Conservation (phyloP, 1,140 invertebrate genomes). For the Antheraea mylitta region DNA sequence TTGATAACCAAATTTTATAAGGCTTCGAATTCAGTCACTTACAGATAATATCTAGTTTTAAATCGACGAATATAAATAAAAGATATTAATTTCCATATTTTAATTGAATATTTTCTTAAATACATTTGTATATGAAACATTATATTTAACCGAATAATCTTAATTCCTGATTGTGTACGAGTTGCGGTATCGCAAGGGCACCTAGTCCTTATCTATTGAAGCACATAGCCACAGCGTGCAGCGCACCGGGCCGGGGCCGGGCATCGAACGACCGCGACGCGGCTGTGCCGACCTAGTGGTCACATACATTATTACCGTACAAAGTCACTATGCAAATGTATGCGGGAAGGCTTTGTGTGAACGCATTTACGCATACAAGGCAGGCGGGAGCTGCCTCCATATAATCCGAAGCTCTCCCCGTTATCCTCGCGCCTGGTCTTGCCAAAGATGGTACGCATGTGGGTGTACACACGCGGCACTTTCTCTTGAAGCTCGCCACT, state of each 20-base stretch:
- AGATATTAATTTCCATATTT: too few relatives aligned
- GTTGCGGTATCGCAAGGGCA: too few relatives aligned
- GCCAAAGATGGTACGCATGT: slow-evolving; percentile 72
- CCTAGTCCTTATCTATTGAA: background rate
- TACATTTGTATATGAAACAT: too few relatives aligned
- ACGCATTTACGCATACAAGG: slow-evolving; percentile 72
- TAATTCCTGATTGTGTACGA: too few relatives aligned
- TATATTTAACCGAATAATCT: too few relatives aligned
- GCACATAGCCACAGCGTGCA: slow-evolving; percentile 25
- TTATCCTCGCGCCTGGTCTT: slow-evolving; percentile 45
- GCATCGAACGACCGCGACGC: background rate
- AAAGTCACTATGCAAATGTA: slow-evolving; percentile 77
- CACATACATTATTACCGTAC: slow-evolving; percentile 75
- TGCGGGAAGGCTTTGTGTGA: slow-evolving; percentile 73
- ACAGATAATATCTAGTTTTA: too few relatives aligned
- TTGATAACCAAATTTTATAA: too few relatives aligned
- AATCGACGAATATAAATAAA: too few relatives aligned
- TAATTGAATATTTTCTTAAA: too few relatives aligned
- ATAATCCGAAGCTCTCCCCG: slow-evolving; percentile 61
- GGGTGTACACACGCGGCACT: slow-evolving; percentile 72
- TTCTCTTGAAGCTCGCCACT: slow-evolving; percentile 77
- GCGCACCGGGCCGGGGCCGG: background rate
- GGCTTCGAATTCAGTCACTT: too few relatives aligned
- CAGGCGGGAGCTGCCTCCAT: slow-evolving; percentile 60
- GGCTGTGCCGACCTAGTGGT: slow-evolving; percentile 48